Evolutionary conservation across 2,888 invertebrate genomes (phyloP).

Genomic region (Anoplius nigerrimus): DNA sequence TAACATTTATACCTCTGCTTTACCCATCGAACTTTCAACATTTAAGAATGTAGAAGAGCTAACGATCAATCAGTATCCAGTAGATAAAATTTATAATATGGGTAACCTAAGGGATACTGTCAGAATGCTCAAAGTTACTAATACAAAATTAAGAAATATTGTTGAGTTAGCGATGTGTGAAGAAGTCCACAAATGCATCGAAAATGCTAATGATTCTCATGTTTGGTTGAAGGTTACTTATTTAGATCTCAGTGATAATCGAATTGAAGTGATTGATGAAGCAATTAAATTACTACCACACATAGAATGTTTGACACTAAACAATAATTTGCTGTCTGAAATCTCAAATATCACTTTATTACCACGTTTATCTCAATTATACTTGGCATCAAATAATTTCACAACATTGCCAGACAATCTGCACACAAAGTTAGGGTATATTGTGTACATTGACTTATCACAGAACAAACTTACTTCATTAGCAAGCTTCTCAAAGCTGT

Average conservation of each 20-base stretch:
- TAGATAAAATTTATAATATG: slow-evolving; percentile 81
- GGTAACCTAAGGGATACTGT: slow-evolving; percentile 81
- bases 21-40: slow-evolving; percentile 87
- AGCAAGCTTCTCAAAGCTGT: slow-evolving; percentile 86
- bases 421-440: slow-evolving; percentile 91
- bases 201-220: slow-evolving; percentile 76
- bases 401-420: slow-evolving; percentile 85
- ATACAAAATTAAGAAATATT: slow-evolving; percentile 82
- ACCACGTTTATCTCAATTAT: slow-evolving; percentile 85
- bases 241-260: slow-evolving; percentile 87
- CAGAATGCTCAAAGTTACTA: slow-evolving; percentile 80
- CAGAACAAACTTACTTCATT: slow-evolving; percentile 87
- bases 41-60: slow-evolving; percentile 88
- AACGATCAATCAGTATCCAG: slow-evolving; percentile 82
- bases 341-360: slow-evolving; percentile 87
- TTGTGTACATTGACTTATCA: slow-evolving; percentile 89
- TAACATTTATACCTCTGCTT: slow-evolving; percentile 87
- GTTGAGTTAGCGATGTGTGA: slow-evolving; percentile 91
- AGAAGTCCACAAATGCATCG: slow-evolving; percentile 83
- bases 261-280: slow-evolving; percentile 86
- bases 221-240: slow-evolving; percentile 83
- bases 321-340: slow-evolving; percentile 86
- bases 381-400: slow-evolving; percentile 85
- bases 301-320: slow-evolving; percentile 83
- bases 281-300: slow-evolving; percentile 86